Evolutionary conservation across 2,113 vertebrate genomes (phyloP).

Genomic region (Isurus oxyrinchus): DNA sequence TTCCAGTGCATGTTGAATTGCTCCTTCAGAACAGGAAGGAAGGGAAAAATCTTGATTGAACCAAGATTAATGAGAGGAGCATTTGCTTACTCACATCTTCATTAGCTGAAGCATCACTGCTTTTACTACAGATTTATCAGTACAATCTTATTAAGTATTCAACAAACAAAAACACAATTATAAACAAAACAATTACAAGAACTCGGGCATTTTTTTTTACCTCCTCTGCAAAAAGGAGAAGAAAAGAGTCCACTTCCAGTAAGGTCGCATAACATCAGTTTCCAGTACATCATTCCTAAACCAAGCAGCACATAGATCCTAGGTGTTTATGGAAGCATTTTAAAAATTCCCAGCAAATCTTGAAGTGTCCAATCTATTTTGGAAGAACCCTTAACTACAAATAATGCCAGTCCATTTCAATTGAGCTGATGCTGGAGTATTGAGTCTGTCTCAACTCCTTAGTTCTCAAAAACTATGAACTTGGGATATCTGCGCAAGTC

Average conservation of each 20-base stretch:
- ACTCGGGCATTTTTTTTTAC: background rate
- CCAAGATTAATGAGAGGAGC: background rate
- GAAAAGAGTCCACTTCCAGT: background rate
- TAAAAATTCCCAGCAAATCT: background rate
- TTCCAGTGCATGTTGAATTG: background rate
- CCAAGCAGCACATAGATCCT: background rate
- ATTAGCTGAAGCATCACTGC: background rate
- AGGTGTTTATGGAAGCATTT: no score
- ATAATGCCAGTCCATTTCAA: background rate
- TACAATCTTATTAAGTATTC: background rate
- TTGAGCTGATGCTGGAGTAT: background rate
- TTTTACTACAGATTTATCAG: background rate
- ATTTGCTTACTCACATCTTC: background rate
- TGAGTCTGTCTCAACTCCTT: background rate
- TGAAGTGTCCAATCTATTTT: background rate
- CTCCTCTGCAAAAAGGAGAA: slow-evolving; percentile 30
- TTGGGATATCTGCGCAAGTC: background rate
- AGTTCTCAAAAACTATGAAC: background rate
- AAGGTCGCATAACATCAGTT: slow-evolving; percentile 16
- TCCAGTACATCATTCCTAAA: slow-evolving; percentile 19
- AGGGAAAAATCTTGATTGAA: background rate
- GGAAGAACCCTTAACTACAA: background rate
- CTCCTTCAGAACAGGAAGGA: background rate
- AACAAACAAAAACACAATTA: background rate
- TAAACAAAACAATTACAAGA: background rate